Base-by-base conservation (phyloP, 2,797 vertebrate species). In the Sandelia bainsii region DNA sequence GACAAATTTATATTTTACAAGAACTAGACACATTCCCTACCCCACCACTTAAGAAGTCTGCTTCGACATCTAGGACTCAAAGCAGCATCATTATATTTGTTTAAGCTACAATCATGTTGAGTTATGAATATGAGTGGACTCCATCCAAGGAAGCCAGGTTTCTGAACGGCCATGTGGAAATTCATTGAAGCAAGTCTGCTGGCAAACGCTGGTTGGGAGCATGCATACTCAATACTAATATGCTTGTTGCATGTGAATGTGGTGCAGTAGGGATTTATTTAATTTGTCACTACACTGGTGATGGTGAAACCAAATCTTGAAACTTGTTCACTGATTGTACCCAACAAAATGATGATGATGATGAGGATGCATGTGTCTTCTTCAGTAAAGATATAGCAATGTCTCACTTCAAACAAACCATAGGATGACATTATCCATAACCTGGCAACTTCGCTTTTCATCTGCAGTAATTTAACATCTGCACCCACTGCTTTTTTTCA, bases 51-150 rank as follows among this genome's bases (percentile, higher is more conserved):
- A 56, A 63, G 53, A 51, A 3, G 50, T 57, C 62, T 68, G 62
- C 54, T 62, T 64, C 77, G 56, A 73, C 50, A 49, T 86, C 58
- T 6, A 40, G 57, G 27, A 20, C 56, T 59, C n/a, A 32, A 1
- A 60, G 56, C 42, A n/a, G 58, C 67, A 52, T 73, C 59, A 71
- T 83, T 79, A 74, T 78, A 16, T 50, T 78, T 85, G 86, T 62
- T 72, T 75, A 46, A 57, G 60, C 66, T 59, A 48, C 25, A 39
- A 51, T 75, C 65, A 40, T 66, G 37, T 75, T 63, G 53, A 76
- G 20, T 72, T 72, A 62, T 63, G 50, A 69, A 77, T 74, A 75
- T n/a, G 39, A 37, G 40, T 58, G 62, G 58, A 63, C 23, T 16
- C 3, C 0, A 3, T 73, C 65, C 83, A 81, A 16, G 11, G 29